These are phyloP conservation scores for Ctenoplectra terminalis DNA, from an alignment of 1,140 invertebrate species.

Conservation along the genomic window DNA sequence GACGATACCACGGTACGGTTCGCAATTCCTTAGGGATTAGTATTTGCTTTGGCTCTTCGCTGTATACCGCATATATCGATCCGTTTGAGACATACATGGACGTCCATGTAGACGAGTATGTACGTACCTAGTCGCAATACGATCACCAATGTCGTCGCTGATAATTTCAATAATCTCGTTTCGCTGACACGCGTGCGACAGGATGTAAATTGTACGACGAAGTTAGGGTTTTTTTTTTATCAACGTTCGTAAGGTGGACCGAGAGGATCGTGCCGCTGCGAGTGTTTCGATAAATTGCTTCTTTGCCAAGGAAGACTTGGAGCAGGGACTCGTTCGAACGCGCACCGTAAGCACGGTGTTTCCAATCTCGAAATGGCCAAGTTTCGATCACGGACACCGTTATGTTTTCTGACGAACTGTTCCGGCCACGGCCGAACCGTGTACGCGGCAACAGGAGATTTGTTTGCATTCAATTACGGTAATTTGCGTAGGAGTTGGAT, in stretches of 20 bases:
- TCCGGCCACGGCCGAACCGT: not conserved
- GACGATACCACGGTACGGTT: conserved; percentile 47
- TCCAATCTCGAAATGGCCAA: conserved; percentile 33
- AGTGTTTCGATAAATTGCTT: not conserved
- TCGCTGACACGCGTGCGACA: not conserved
- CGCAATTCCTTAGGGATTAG: conserved; percentile 62
- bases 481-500: conserved; percentile 2
- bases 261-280: too few species aligned
- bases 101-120: not conserved
- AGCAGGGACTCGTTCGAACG: too few species aligned
- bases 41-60: conserved; percentile 61
- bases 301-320: too few species aligned
- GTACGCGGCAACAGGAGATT: not conserved
- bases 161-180: conserved; percentile 43
- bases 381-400: conserved; percentile 4
- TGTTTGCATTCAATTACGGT: conserved; percentile 33
- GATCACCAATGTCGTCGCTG: too few species aligned
- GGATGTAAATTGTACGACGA: conserved; percentile 5
- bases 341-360: not conserved
- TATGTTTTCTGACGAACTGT: not conserved
- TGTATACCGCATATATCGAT: conserved; percentile 48
- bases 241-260: not conserved
- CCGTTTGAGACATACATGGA: conserved; percentile 6
- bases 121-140: conserved; percentile 5
- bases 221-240: not conserved